A percentile compares a stretch with the other conserved stretches of the same genome.
Evolutionary conservation across 1,140 invertebrate genomes (phyloP).

Genomic region (Neodiprion lecontei): DNA sequence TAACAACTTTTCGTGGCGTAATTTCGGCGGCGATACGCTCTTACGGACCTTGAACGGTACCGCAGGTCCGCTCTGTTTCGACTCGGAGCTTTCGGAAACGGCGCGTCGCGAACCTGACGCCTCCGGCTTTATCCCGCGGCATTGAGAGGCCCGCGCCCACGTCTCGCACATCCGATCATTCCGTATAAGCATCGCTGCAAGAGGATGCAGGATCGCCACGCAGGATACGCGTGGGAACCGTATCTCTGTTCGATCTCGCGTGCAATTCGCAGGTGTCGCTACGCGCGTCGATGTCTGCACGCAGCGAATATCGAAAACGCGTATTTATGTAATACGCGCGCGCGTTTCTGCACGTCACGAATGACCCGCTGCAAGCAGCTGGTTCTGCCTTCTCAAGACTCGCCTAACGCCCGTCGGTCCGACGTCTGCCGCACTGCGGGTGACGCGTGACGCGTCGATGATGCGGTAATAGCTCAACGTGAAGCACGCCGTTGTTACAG

Average conservation of each 20-base stretch:
- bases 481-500: neutral
- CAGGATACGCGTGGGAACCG: too few relatives aligned
- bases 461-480: neutral
- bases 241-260: too few relatives aligned
- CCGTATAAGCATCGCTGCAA: neutral
- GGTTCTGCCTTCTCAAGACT: neutral
- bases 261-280: too few relatives aligned
- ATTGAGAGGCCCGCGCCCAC: neutral
- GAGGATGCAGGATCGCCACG: neutral
- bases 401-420: neutral
- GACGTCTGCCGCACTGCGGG: neutral
- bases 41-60: neutral
- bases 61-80: neutral
- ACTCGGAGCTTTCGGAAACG: neutral
- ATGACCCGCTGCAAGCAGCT: neutral
- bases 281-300: too few relatives aligned
- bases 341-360: too few relatives aligned
- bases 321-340: too few relatives aligned
- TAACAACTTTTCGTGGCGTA: neutral
- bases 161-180: neutral
- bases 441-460: neutral
- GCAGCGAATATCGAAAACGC: too few relatives aligned
- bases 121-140: neutral
- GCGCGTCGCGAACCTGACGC: neutral
- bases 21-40: neutral